These are phyloP conservation scores for roundworm (Caenorhabditis elegans) DNA, from an alignment of 1,140 invertebrate species.

Conservation along the genomic window WBcel235 BX284605.5:4938501-4939000, in stretches of 20 bases:
- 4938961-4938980: conserved; percentile 36
- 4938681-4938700: conserved; percentile 41
- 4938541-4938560: conserved; percentile 41
- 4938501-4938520: conserved; percentile 47
- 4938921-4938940: not conserved
- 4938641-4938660: conserved; percentile 35
- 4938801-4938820: conserved; percentile 42
- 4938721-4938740: conserved; percentile 43
- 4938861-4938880: conserved; percentile 45
- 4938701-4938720: conserved; percentile 46
- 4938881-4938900: conserved; percentile 42
- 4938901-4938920: conserved; percentile 44
- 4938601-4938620: conserved; percentile 38
- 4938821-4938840: conserved; percentile 48
- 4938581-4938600: conserved; percentile 41
- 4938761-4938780: conserved; percentile 46
- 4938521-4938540: conserved; percentile 41
- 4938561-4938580: conserved; percentile 33
- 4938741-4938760: conserved; percentile 48
- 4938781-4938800: conserved; percentile 47
- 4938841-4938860: conserved; percentile 46
- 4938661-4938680: conserved; percentile 30
- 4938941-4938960: not conserved
- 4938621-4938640: conserved; percentile 40
- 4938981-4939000: conserved; percentile 42